phyloP scores from a whole-genome alignment of 35 echinoderm and acorn worm species.

The Ophiothrix spiculata region DNA sequence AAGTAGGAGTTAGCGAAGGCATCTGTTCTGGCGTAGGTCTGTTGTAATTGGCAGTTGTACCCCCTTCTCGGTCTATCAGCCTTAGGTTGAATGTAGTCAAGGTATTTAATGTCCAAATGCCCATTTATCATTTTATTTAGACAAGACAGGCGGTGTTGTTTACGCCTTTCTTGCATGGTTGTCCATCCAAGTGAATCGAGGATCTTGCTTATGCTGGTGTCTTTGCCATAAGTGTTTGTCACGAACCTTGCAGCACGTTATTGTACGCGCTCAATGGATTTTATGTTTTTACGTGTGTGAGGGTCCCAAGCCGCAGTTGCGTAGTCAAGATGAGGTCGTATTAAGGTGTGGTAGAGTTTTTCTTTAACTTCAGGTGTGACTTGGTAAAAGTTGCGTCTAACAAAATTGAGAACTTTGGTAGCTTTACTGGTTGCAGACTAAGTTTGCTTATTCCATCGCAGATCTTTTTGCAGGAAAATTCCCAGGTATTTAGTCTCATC shows the following conservation, averaged over 20 bases:
- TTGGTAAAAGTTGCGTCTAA: constrained; percentile 8
- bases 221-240: constrained; percentile 15
- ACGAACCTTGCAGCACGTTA: constrained; percentile 21
- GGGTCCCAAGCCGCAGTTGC: constrained; percentile 30
- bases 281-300: constrained; percentile 25
- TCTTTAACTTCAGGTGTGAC: background rate
- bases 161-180: background rate
- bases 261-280: background rate
- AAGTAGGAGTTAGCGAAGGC: background rate
- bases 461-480: background rate
- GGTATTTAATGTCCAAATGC: background rate
- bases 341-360: too few species aligned
- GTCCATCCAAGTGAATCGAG: background rate
- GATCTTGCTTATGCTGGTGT: background rate
- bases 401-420: constrained; percentile 20
- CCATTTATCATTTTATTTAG: constrained; percentile 34
- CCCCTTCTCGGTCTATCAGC: background rate
- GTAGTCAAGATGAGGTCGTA: constrained; percentile 27
- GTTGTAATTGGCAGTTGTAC: background rate
- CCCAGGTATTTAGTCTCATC: background rate
- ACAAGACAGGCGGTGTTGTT: background rate
- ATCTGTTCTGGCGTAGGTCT: background rate
- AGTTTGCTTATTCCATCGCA: constrained; percentile 26
- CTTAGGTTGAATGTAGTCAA: background rate
- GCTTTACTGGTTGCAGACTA: constrained; percentile 6